A percentile compares a stretch with the other conserved stretches of the same genome.
Evolutionary conservation across 2,113 vertebrate genomes (phyloP).

Genomic region (Podarcis muralis): DNA sequence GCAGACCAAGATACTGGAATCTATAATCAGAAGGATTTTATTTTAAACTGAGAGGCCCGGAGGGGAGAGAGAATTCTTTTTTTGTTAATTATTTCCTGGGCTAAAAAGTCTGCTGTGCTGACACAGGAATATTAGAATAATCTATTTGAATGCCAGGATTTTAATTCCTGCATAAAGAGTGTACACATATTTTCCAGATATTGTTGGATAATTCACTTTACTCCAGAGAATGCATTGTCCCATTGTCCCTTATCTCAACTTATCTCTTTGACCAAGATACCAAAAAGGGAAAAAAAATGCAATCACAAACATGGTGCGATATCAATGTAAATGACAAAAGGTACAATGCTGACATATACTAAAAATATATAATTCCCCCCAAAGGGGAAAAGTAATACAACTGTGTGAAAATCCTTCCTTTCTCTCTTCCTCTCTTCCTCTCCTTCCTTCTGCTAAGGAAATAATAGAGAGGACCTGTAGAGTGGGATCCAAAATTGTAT

Average conservation of each 20-base stretch:
- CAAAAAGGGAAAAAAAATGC: too few relatives aligned
- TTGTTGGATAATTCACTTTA: constrained; percentile 63
- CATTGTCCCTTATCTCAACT: too few relatives aligned
- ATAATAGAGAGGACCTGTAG: too few relatives aligned
- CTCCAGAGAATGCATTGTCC: constrained; percentile 40
- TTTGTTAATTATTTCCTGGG: constrained; percentile 58
- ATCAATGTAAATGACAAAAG: too few relatives aligned
- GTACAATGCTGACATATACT: too few relatives aligned
- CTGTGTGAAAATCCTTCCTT: not conserved
- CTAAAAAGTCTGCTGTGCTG: constrained; percentile 44
- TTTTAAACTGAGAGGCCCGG: too few relatives aligned
- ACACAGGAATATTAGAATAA: constrained; percentile 65
- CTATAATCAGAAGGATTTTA: not conserved
- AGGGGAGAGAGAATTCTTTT: not conserved
- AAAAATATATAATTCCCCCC: too few relatives aligned
- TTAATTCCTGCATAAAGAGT: constrained; percentile 60
- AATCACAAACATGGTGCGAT: too few relatives aligned
- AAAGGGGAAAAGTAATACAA: not conserved
- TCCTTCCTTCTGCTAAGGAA: too few relatives aligned
- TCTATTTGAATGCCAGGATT: constrained; percentile 63
- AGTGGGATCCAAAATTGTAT: too few relatives aligned
- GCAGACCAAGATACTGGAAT: not conserved
- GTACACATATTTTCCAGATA: constrained; percentile 62
- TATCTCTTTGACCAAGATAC: too few relatives aligned
- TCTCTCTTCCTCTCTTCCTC: too few relatives aligned